These are phyloP conservation scores for Rhabdophis nuchalis DNA, from an alignment of 2,797 vertebrate species.

Conservation along the genomic window DNA sequence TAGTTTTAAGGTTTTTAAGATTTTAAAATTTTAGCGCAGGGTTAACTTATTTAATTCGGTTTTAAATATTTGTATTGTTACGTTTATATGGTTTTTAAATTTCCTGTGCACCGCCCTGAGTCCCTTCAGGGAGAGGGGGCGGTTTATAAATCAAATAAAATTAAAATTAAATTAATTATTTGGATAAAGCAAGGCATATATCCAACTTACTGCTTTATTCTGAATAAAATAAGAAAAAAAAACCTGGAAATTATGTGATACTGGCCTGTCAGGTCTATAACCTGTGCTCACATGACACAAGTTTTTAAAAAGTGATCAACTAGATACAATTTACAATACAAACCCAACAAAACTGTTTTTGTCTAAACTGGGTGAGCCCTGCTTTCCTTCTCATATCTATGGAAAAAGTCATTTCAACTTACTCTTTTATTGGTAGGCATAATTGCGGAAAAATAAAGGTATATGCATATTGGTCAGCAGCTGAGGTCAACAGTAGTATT, in stretches of 20 bases:
- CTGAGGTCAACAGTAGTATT: neutral
- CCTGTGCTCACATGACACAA: neutral
- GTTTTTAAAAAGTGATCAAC: neutral
- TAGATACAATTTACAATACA: neutral
- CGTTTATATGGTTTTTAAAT: too few species aligned
- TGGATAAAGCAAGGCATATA: neutral
- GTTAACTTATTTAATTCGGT: too few species aligned
- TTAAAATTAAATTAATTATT: too few species aligned
- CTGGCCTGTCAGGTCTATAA: neutral
- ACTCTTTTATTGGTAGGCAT: neutral
- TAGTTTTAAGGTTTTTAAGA: too few species aligned
- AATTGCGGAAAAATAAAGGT: neutral
- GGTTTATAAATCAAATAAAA: too few species aligned
- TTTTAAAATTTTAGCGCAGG: too few species aligned
- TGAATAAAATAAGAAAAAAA: neutral
- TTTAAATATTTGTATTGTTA: too few species aligned
- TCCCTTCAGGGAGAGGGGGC: too few species aligned
- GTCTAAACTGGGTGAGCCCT: neutral
- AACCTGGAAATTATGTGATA: neutral
- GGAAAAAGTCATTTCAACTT: neutral
- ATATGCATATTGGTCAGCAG: neutral
- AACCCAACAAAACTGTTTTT: neutral
- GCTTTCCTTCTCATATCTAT: neutral
- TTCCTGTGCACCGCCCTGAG: too few species aligned
- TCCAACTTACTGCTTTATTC: neutral